Conservation (phyloP, 2,113 vertebrate genomes). For the Hemiscyllium ocellatum region DNA sequence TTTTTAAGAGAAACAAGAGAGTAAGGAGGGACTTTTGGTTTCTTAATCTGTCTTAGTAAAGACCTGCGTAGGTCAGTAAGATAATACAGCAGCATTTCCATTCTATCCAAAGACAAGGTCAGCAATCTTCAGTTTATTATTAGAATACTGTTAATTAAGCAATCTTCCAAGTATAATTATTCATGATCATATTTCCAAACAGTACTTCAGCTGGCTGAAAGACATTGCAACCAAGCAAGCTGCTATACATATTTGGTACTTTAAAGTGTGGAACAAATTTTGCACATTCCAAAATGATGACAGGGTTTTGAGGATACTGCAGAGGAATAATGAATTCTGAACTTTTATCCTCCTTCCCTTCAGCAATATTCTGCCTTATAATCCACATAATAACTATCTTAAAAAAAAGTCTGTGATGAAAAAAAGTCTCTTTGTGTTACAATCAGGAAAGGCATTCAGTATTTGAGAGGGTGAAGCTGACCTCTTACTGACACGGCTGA, state of each 20-base stretch:
- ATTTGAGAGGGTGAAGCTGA: not conserved
- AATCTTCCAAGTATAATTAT: conserved; percentile 38
- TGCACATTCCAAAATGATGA: conserved; percentile 30
- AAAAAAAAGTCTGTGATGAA: not conserved
- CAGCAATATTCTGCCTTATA: conserved; percentile 23
- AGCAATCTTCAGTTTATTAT: conserved; percentile 37
- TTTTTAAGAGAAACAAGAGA: conserved; percentile 35
- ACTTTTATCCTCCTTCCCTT: conserved; percentile 17
- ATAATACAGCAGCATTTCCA: conserved; percentile 37
- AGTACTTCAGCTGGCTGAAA: conserved; percentile 36
- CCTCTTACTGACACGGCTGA: not conserved
- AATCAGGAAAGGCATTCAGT: not conserved
- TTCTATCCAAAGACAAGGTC: conserved; percentile 36
- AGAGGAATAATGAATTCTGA: conserved; percentile 16
- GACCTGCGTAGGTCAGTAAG: conserved; percentile 31
- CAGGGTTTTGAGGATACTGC: conserved; percentile 20
- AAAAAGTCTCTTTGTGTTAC: not conserved
- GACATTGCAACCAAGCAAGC: not conserved
- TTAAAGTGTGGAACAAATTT: not conserved
- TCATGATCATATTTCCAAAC: conserved; percentile 38
- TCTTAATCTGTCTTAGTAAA: conserved; percentile 30
- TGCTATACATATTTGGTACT: conserved; percentile 35
- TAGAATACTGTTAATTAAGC: conserved; percentile 38
- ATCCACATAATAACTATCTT: conserved; percentile 12
- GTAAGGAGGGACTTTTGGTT: conserved; percentile 17